phyloP scores from a whole-genome alignment of 2,113 vertebrate species.

The Ctenomys sociabilis region DNA sequence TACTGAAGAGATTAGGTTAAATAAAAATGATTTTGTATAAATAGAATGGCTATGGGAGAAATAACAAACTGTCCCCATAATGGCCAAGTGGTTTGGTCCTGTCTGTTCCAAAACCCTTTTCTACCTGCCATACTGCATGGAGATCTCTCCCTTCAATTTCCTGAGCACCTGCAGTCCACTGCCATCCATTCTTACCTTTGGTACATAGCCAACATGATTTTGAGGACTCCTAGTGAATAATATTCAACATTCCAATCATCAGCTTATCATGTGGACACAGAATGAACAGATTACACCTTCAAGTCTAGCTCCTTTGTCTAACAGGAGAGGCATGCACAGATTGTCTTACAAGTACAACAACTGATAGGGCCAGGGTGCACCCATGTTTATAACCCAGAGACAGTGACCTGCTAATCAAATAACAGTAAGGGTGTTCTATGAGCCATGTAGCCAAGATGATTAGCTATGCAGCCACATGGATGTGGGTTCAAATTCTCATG shows the following conservation, averaged over 20 bases:
- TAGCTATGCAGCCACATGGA: not conserved
- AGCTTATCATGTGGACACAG: not conserved
- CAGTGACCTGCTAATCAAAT: not conserved
- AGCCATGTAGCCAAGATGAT: not conserved
- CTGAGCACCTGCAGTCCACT: not conserved
- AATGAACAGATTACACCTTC: not conserved
- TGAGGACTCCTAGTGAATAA: not conserved
- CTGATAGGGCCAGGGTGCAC: not conserved
- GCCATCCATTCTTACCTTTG: not conserved
- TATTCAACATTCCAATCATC: not conserved
- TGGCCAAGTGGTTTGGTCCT: not conserved
- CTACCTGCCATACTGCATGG: not conserved
- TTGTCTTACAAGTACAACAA: not conserved
- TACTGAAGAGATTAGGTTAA: not conserved
- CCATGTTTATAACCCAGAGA: not conserved
- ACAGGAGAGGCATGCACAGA: not conserved
- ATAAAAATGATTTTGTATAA: not conserved
- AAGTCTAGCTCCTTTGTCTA: not conserved
- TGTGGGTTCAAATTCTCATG: not conserved
- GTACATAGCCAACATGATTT: not conserved
- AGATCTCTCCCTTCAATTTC: not conserved
- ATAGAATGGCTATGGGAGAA: not conserved
- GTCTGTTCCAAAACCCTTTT: not conserved
- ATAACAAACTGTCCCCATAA: not conserved
- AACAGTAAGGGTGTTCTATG: not conserved